A percentile compares a stretch with the other conserved stretches of the same genome.
These are phyloP conservation scores for Watsonalla cultraria DNA, from an alignment of 2,888 invertebrate species.

Conservation along the genomic window DNA sequence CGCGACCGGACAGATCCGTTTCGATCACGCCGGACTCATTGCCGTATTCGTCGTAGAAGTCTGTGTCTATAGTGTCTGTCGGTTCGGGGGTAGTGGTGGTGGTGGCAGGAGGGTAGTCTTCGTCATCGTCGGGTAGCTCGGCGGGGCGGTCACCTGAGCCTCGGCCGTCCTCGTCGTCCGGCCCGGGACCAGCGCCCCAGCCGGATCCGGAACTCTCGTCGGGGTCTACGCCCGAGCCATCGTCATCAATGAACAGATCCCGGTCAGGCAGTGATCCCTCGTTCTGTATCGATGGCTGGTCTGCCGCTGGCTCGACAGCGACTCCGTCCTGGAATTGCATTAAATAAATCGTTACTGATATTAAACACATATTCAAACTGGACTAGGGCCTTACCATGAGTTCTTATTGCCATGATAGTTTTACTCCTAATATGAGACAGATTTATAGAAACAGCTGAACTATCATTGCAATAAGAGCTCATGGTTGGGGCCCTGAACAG, in stretches of 20 bases:
- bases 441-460: no score
- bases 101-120: conserved; percentile 51
- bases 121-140: conserved; percentile 62
- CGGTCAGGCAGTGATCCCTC: conserved; percentile 71
- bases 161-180: conserved; percentile 86
- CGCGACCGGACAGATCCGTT: not conserved
- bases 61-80: conserved; percentile 3
- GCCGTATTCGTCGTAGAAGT: not conserved
- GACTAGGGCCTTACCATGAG: no score
- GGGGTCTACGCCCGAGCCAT: conserved; percentile 84
- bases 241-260: conserved; percentile 88
- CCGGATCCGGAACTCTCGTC: conserved; percentile 94
- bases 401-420: no score
- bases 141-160: conserved; percentile 63
- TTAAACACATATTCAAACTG: no score
- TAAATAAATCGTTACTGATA: not conserved
- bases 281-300: conserved; percentile 49
- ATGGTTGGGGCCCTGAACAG: no score
- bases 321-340: conserved; percentile 58
- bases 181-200: conserved; percentile 82
- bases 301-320: conserved; percentile 48
- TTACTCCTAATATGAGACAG: no score
- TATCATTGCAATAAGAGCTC: no score
- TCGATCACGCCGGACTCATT: not conserved
- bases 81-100: conserved; percentile 15